A percentile compares a stretch with the other conserved stretches of the same genome.
These are phyloP conservation scores for Leucania comma DNA, from an alignment of 2,888 invertebrate genomes.

Conservation along the genomic window DNA sequence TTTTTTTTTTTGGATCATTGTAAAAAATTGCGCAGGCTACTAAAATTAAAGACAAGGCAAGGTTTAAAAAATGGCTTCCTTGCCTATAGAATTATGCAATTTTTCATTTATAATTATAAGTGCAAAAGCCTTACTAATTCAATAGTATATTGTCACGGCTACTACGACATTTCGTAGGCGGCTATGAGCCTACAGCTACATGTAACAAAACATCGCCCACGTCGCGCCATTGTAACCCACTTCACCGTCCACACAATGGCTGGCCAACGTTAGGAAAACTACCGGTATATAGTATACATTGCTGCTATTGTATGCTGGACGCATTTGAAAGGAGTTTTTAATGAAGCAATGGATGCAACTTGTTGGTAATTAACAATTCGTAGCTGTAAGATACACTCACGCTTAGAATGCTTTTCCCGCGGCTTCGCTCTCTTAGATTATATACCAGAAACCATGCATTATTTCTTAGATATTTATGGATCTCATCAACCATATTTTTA, in stretches of 20 bases:
- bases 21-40: background rate
- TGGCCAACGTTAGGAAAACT: slow-evolving; percentile 20
- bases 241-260: slow-evolving; percentile 11
- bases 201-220: slow-evolving; percentile 18
- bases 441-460: background rate
- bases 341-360: slow-evolving; percentile 1
- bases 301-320: background rate
- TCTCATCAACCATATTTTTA: background rate
- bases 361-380: background rate
- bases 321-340: background rate
- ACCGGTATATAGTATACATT: background rate
- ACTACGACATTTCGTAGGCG: slow-evolving; percentile 11
- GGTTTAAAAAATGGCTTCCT: too few species aligned
- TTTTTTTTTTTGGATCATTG: too few species aligned
- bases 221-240: background rate
- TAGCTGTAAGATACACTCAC: background rate
- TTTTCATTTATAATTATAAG: background rate
- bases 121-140: background rate
- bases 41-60: too few species aligned
- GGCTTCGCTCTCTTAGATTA: background rate
- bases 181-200: background rate
- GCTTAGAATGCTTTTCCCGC: background rate
- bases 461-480: background rate
- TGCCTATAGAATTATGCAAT: background rate
- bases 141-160: background rate